Evolutionary conservation across 2,888 invertebrate species (phyloP).

Genomic region (Pristionchus arcanus): DNA sequence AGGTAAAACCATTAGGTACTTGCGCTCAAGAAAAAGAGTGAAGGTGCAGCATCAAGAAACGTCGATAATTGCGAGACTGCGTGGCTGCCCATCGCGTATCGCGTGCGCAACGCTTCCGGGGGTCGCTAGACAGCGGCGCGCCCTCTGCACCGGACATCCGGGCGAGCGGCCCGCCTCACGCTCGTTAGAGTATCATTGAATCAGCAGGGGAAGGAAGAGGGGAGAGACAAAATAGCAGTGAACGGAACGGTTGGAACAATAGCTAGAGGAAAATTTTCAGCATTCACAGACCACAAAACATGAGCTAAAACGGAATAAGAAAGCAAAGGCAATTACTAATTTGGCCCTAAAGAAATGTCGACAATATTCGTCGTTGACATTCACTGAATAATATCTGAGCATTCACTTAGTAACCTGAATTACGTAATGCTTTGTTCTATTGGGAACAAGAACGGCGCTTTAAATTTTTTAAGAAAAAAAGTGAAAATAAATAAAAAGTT

Average conservation of each 20-base stretch:
- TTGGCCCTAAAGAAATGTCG: no score
- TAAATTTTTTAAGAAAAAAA: no score
- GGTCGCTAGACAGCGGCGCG: background rate
- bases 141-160: constrained; percentile 9
- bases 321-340: no score
- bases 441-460: no score
- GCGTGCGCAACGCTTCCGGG: background rate
- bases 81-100: background rate
- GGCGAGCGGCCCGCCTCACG: background rate
- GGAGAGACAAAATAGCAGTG: background rate
- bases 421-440: no score
- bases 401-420: no score
- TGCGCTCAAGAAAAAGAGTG: no score
- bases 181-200: constrained; percentile 48
- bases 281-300: no score
- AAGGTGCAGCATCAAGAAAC: background rate
- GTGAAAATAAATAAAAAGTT: background rate
- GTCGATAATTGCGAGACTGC: constrained; percentile 20
- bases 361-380: no score
- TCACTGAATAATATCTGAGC: no score
- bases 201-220: background rate
- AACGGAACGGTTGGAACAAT: background rate
- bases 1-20: no score
- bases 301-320: no score
- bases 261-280: background rate